phyloP scores from a whole-genome alignment of 2,888 invertebrate species.

The Monoplex corrugatus region DNA sequence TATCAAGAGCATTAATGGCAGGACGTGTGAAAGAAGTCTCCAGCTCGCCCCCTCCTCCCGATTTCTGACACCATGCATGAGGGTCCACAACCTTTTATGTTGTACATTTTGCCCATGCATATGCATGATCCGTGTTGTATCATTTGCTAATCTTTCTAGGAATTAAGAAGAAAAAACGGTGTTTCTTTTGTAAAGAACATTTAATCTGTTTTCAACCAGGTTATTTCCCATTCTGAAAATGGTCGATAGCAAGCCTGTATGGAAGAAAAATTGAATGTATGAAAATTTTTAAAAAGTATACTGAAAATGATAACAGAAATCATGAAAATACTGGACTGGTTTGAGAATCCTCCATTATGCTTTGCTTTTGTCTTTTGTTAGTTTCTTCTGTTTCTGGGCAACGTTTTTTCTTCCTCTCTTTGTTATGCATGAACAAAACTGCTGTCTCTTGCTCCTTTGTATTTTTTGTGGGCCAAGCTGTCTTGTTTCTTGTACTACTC shows the following conservation, averaged over 20 bases:
- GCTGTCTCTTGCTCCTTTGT: no score
- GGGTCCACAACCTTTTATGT: neutral
- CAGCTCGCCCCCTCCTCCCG: neutral
- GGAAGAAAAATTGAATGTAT: no score
- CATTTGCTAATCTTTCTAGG: neutral
- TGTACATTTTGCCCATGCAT: conserved; percentile 6
- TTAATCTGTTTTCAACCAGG: neutral
- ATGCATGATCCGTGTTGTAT: conserved; percentile 9
- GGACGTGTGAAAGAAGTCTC: neutral
- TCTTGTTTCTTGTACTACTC: neutral
- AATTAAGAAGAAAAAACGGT: neutral
- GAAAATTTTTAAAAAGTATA: neutral
- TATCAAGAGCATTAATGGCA: neutral
- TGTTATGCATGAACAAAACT: no score
- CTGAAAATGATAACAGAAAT: neutral
- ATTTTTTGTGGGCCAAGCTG: neutral
- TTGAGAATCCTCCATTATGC: conserved; percentile 38
- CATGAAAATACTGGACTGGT: neutral
- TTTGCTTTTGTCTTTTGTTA: conserved; percentile 14
- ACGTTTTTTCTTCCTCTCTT: no score
- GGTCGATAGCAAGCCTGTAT: neutral
- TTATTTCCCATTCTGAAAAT: neutral
- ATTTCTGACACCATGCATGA: conserved; percentile 5
- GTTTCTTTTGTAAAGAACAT: no score
- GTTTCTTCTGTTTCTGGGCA: neutral